Evolutionary conservation across 2,113 vertebrate genomes (phyloP).

Genomic region (Rattus rattus): DNA sequence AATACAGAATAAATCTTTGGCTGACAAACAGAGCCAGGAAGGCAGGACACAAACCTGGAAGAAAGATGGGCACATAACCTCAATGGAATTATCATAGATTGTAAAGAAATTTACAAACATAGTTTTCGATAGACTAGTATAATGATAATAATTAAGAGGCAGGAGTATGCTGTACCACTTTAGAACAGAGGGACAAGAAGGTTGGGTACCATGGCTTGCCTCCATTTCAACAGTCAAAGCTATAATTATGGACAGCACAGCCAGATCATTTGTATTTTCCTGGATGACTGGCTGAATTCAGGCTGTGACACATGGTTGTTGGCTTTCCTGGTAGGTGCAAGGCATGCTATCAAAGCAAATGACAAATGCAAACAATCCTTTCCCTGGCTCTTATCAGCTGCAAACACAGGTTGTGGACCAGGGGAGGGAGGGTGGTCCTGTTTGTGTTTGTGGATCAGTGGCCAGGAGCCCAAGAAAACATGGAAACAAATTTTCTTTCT

Average conservation of each 20-base stretch:
- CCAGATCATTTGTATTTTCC: constrained; percentile 57
- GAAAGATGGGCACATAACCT: constrained; percentile 64
- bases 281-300: constrained; percentile 54
- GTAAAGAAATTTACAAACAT: constrained; percentile 54
- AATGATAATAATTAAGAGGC: constrained; percentile 66
- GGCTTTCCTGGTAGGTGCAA: not conserved
- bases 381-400: constrained; percentile 50
- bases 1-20: constrained; percentile 67
- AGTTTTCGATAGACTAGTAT: constrained; percentile 52
- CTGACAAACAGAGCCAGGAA: constrained; percentile 38
- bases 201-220: not conserved
- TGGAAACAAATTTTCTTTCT: not conserved
- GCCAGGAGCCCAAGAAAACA: constrained; percentile 42
- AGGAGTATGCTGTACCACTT: not conserved
- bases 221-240: constrained; percentile 53
- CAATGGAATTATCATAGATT: constrained; percentile 24
- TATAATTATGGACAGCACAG: constrained; percentile 34
- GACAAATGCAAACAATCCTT: constrained; percentile 49
- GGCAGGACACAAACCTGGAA: constrained; percentile 49
- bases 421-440: not conserved
- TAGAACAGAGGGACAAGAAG: constrained; percentile 1
- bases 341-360: constrained; percentile 55
- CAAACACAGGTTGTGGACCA: not conserved
- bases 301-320: constrained; percentile 62
- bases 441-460: constrained; percentile 20